These are phyloP conservation scores for Cyrtodaria siliqua DNA, from an alignment of 2,888 invertebrate genomes.

Conservation along the genomic window DNA sequence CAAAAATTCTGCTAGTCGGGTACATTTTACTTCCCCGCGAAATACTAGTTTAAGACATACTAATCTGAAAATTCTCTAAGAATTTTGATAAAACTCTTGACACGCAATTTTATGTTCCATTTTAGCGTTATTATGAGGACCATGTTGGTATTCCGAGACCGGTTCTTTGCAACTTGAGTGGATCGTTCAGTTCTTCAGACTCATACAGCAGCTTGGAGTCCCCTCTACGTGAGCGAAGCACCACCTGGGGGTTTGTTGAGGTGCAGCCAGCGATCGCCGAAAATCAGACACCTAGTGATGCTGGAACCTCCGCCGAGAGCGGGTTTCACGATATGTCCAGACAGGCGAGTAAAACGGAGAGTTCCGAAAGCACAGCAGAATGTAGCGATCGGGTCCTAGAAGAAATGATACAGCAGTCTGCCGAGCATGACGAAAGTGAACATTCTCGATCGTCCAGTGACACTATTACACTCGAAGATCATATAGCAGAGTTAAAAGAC, in stretches of 20 bases:
- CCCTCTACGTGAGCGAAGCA: conserved; percentile 51
- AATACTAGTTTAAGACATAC: no score
- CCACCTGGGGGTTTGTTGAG: conserved; percentile 63
- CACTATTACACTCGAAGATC: conserved; percentile 57
- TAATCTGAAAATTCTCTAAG: no score
- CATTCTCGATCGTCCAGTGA: conserved; percentile 58
- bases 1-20: no score
- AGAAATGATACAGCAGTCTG: conserved; percentile 49
- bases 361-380: conserved; percentile 73
- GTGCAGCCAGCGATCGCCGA: conserved; percentile 71
- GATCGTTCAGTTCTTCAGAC: conserved; percentile 48
- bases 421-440: conserved; percentile 49
- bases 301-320: conserved; percentile 73
- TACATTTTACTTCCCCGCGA: no score
- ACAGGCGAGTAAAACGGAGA: conserved; percentile 81
- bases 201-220: conserved; percentile 60
- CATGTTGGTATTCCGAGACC: conserved; percentile 29
- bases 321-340: conserved; percentile 79
- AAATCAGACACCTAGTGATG: conserved; percentile 67
- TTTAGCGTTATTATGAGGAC: conserved; percentile 70
- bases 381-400: conserved; percentile 46
- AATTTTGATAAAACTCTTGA: no score
- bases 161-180: conserved; percentile 44
- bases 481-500: conserved; percentile 20
- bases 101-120: no score